Evolutionary conservation across 1,140 invertebrate species (phyloP), one percentile per base, ranked within the genome.

Genomic region (Plutomurus gul): DNA sequence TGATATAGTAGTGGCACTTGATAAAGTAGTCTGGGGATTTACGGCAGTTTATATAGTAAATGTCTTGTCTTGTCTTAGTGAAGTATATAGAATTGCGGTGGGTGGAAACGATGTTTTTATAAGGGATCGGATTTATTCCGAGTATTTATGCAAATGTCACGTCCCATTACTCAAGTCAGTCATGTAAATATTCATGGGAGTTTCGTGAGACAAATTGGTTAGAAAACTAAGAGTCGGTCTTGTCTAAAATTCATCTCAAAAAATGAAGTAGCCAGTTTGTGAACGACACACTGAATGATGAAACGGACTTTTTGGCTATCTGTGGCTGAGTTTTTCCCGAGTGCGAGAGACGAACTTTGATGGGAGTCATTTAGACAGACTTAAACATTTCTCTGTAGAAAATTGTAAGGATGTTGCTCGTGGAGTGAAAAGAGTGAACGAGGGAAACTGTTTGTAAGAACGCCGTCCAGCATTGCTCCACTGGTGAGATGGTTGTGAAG

Each of bases 111-210:
- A 65, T 65, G 56, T 65, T 65, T 65, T 65, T 65, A 65, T 65
- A 65, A 65, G 56, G 56, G 56, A 65, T 65, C 16, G 56, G 36
- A 65, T 65, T 65, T 65, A 65, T 65, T 16, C 25, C 27, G 13
- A 33, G 30, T 72, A 72, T 72, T 72, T 72, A 72, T 72, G 70
- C 36, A 72, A 72, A 72, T 72, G 70, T 72, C 70, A 40, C 70
- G 36, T 40, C 70, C 36, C 70, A 72, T 72, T 72, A 72, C 56
- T 65, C 56, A 65, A 65, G 56, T 33, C 56, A 33, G 27, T 65
- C 27, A 65, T 65, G 56, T 65, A 65, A 65, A 65, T 65, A 65
- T 65, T 65, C 56, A 65, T 65, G 56, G 56, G 56, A 30, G 56
- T 8, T 65, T 30, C 30, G 56, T 65, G 56, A 65, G 56, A 65